Conservation (phyloP, 2,113 vertebrate species). For the Callipepla squamata region DNA sequence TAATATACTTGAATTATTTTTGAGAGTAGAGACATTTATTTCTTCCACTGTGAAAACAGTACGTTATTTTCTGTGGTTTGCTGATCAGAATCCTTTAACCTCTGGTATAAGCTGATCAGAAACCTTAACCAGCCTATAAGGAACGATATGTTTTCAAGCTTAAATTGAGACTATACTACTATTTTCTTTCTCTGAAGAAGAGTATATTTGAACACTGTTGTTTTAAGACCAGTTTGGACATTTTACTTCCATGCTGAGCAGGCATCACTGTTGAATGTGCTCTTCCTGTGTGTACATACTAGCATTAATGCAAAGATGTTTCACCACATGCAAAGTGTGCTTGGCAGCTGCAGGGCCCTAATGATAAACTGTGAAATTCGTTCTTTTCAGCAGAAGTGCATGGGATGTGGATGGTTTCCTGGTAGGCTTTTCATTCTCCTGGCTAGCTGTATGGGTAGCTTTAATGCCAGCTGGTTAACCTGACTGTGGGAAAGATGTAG, state of each 20-base stretch:
- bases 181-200: background rate
- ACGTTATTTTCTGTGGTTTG: background rate
- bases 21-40: background rate
- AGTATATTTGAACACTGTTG: background rate
- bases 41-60: background rate
- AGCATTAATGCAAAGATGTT: constrained; percentile 1
- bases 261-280: background rate
- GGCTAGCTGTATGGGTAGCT: background rate
- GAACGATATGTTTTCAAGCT: background rate
- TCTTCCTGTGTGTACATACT: background rate
- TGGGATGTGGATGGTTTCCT: constrained; percentile 20
- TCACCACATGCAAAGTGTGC: background rate
- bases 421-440: background rate
- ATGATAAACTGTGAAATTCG: constrained; percentile 44
- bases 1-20: background rate
- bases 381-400: constrained; percentile 34
- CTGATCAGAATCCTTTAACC: background rate
- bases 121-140: background rate
- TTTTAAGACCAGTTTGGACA: background rate
- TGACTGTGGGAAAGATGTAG: background rate
- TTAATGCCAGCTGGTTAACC: constrained; percentile 8
- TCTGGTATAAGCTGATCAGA: background rate
- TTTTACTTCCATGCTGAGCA: background rate
- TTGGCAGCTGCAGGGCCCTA: constrained; percentile 3
- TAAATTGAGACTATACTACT: background rate